Evolutionary conservation across 2,797 vertebrate species (phyloP).

Genomic region (Graptemys geographica): DNA sequence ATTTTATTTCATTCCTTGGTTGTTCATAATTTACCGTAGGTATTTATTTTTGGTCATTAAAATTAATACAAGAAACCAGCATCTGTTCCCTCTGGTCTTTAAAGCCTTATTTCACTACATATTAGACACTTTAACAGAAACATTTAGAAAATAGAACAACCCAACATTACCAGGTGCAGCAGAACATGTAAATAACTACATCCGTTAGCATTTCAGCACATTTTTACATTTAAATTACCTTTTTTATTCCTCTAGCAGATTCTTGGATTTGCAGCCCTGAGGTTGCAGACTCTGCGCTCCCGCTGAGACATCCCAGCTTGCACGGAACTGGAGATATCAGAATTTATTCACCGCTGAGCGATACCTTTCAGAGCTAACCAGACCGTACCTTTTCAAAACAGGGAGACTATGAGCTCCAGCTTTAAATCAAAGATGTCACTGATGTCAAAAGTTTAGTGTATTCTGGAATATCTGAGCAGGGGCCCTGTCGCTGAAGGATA

Average conservation of each 20-base stretch:
- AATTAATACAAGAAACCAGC: background rate
- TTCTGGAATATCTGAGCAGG: background rate
- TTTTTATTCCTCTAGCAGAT: background rate
- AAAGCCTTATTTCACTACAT: background rate
- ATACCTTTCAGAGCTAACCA: background rate
- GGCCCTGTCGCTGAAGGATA: background rate
- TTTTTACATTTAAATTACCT: background rate
- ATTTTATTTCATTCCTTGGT: constrained; percentile 12
- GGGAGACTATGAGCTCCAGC: background rate
- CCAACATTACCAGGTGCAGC: background rate
- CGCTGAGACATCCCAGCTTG: background rate
- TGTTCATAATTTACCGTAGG: background rate
- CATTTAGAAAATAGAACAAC: background rate
- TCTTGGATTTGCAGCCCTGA: background rate
- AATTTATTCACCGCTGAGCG: background rate
- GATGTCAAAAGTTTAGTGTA: background rate
- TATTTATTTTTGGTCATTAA: background rate
- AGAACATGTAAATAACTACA: constrained; percentile 1
- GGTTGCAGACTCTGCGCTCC: background rate
- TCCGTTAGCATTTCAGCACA: background rate
- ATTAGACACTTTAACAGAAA: background rate
- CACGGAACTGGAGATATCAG: background rate
- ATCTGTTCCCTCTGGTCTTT: background rate
- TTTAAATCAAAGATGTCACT: background rate
- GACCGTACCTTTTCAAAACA: background rate